A percentile compares a stretch with the other conserved stretches of the same genome.
phyloP scores from a whole-genome alignment of 2,797 vertebrate genomes.

The Myripristis murdjan region DNA sequence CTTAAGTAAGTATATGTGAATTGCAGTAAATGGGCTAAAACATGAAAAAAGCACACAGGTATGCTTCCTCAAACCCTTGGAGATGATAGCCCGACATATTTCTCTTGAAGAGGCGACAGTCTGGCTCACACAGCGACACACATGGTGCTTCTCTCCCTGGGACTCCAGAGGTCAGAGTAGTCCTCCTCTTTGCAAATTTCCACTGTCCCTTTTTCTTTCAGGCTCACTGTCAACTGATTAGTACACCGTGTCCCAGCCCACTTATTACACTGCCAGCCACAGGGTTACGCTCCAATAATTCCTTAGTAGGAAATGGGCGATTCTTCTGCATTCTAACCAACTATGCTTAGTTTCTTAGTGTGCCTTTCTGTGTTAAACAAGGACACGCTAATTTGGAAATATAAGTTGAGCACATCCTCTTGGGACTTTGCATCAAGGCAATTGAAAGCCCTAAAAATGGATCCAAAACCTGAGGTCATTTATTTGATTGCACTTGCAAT shows the following conservation, averaged over 20 bases:
- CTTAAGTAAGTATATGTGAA: too few relatives aligned
- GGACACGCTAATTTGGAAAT: slow-evolving; percentile 67
- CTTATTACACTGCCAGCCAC: slow-evolving; percentile 69
- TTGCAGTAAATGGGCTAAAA: too few relatives aligned
- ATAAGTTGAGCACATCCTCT: slow-evolving; percentile 55
- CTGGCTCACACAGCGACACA: slow-evolving; percentile 52
- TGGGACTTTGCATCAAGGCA: slow-evolving; percentile 60
- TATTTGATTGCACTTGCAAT: slow-evolving; percentile 74
- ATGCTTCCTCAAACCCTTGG: slow-evolving; percentile 10
- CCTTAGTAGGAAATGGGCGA: slow-evolving; percentile 65
- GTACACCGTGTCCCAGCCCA: slow-evolving; percentile 75
- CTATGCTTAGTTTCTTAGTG: slow-evolving; percentile 58
- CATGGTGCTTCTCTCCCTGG: slow-evolving; percentile 21
- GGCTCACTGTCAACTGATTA: slow-evolving; percentile 73
- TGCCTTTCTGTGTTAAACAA: slow-evolving; percentile 47
- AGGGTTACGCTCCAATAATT: slow-evolving; percentile 81
- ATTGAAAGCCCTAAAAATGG: slow-evolving; percentile 65
- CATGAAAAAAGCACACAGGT: too few relatives aligned
- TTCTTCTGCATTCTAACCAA: slow-evolving; percentile 72
- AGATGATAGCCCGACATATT: slow-evolving; percentile 32
- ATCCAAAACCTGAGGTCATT: slow-evolving; percentile 66
- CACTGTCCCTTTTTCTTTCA: slow-evolving; percentile 35
- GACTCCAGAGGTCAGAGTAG: slow-evolving; percentile 67
- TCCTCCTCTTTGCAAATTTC: slow-evolving; percentile 45
- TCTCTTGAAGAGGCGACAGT: slow-evolving; percentile 36